Evolutionary conservation across 1,140 invertebrate genomes (phyloP), one percentile per base, ranked within the genome.

Genomic region (Polyergus mexicanus): DNA sequence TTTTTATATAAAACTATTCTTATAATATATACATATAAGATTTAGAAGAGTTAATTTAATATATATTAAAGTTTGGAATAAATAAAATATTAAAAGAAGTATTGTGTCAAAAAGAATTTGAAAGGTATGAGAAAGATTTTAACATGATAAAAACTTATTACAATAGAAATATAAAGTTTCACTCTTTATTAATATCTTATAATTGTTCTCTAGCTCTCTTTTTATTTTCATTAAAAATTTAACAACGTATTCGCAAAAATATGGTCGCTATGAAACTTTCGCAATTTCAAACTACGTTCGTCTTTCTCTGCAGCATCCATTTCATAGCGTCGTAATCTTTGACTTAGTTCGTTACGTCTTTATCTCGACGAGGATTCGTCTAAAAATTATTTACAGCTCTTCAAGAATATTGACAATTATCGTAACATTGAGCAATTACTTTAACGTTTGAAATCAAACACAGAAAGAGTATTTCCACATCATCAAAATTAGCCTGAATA

Each of bases 251-350:
- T 84, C 56, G 75, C 19, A 19, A 13, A 66, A 80, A 58, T 63
- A 19, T 83, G n/a, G 1, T 16, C 77, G 65, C 63, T 41, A 2
- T 58, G 3, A 38, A 75, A 84, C 80, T 84, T 84, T 63, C 32
- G 19, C 13, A 75, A 75, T 63, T 74, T 62, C 41, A 74, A 58
- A 83, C 25, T 35, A n/a, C 11, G n/a, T 35, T 69, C 47, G 22
- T 56, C 65, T 77, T 65, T 80, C 35, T 38, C 38, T 38, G 7
- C 22, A 32, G 3, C n/a, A 7, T 6, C 44, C n/a, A 28, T 32
- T 47, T 68, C 16, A 19, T 28, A 13, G 13, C 47, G 4, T 32
- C 51, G 28, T 66, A 78, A 66, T 78, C 13, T 35, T 69, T 35
- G 28, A 38, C 41, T 78, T 38, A 38, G 0, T 10, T 80, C 47